phyloP scores from a whole-genome alignment of 2,113 vertebrate species.

The Nesogale talazaci region DNA sequence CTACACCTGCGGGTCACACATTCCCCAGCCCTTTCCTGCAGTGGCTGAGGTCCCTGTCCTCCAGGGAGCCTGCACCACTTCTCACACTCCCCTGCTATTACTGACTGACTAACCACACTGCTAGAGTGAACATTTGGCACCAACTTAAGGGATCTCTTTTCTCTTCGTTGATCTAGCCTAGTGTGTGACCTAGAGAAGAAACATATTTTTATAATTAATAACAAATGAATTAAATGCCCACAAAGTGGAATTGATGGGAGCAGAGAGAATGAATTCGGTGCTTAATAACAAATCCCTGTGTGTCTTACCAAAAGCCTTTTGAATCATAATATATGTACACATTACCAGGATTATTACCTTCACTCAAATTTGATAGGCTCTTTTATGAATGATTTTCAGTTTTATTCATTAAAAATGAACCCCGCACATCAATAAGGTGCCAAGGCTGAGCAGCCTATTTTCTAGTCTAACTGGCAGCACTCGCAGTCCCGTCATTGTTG shows the following conservation, averaged over 20 bases:
- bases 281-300: not conserved
- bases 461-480: conserved; percentile 84
- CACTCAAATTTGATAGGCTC: conserved; percentile 82
- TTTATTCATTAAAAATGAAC: conserved; percentile 67
- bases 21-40: too few species aligned
- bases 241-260: not conserved
- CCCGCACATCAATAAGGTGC: conserved; percentile 77
- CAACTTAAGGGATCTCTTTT: not conserved
- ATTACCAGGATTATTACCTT: conserved; percentile 79
- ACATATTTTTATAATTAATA: not conserved
- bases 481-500: conserved; percentile 86
- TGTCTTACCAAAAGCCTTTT: conserved; percentile 70
- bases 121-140: not conserved
- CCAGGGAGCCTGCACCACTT: too few species aligned
- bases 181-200: not conserved
- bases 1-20: too few species aligned
- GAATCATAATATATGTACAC: conserved; percentile 66
- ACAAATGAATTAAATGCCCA: conserved; percentile 3
- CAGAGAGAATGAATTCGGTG: not conserved
- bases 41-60: not conserved
- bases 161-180: not conserved
- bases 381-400: conserved; percentile 82
- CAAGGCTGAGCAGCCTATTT: conserved; percentile 81
- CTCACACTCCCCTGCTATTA: not conserved
- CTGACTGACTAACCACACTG: not conserved